These are phyloP conservation scores for Mesocricetus auratus DNA, from an alignment of 2,113 vertebrate genomes.

Conservation along the genomic window DNA sequence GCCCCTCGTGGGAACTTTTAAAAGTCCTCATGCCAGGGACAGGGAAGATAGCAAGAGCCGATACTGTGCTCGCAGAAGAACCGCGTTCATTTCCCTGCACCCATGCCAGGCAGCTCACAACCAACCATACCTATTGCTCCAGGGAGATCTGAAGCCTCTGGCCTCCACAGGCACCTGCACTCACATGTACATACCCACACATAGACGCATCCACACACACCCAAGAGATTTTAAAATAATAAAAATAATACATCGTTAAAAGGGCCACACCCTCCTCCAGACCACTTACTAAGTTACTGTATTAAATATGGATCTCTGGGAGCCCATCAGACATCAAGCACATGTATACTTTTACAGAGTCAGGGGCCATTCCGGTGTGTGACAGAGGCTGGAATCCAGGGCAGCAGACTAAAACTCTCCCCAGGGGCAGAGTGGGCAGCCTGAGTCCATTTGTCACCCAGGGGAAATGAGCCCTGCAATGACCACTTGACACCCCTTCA, in stretches of 20 bases:
- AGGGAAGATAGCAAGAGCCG: neutral
- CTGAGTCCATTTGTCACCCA: neutral
- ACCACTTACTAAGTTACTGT: neutral
- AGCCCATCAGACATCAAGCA: fast-evolving
- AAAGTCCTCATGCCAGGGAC: neutral
- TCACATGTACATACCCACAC: neutral
- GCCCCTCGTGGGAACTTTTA: neutral
- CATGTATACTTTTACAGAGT: neutral
- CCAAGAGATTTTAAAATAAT: neutral
- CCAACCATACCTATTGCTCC: neutral
- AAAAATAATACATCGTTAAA: neutral
- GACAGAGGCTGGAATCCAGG: neutral
- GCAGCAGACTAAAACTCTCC: neutral
- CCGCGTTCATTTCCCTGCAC: neutral
- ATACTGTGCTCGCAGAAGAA: neutral
- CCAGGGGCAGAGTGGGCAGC: neutral
- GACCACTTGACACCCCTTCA: neutral
- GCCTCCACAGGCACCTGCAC: neutral
- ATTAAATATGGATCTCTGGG: neutral
- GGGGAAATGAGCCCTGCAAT: no score
- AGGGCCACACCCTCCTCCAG: neutral
- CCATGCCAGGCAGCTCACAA: neutral
- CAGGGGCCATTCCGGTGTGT: neutral
- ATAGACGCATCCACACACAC: neutral
- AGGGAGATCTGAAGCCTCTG: neutral